Conservation (phyloP, 2,113 vertebrate genomes). For the Orycteropus afer region DNA sequence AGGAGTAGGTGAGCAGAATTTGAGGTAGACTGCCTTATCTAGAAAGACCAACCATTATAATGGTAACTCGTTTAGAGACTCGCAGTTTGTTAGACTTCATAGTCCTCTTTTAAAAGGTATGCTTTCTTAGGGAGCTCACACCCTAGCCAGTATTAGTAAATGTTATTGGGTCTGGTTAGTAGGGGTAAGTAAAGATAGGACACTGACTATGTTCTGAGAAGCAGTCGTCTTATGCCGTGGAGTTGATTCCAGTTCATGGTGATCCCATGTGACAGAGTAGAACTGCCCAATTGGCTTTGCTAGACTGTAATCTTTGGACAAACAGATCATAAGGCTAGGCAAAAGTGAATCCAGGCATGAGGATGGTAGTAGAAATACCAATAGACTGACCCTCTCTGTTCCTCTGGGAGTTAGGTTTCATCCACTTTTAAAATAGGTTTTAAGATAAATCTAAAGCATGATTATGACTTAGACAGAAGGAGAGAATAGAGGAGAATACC, state of each 20-base stretch:
- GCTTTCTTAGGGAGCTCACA: not conserved
- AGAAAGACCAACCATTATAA: not conserved
- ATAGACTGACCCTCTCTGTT: not conserved
- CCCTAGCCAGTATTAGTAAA: no score
- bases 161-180: not conserved
- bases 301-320: not conserved
- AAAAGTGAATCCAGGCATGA: not conserved
- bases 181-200: not conserved
- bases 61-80: not conserved
- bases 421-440: not conserved
- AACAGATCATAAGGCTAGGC: not conserved
- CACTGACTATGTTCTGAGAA: not conserved
- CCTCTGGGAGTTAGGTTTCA: not conserved
- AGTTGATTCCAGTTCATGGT: not conserved
- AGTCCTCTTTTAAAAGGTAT: not conserved
- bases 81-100: not conserved
- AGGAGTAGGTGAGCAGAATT: not conserved
- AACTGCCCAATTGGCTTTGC: not conserved
- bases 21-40: not conserved
- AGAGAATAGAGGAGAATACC: not conserved
- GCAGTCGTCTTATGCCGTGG: not conserved
- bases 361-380: fast-evolving
- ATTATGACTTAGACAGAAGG: not conserved
- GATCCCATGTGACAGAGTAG: not conserved
- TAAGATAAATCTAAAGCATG: not conserved